Conservation (phyloP, 2,113 vertebrate species). For the Phalacrocorax aristotelis region DNA sequence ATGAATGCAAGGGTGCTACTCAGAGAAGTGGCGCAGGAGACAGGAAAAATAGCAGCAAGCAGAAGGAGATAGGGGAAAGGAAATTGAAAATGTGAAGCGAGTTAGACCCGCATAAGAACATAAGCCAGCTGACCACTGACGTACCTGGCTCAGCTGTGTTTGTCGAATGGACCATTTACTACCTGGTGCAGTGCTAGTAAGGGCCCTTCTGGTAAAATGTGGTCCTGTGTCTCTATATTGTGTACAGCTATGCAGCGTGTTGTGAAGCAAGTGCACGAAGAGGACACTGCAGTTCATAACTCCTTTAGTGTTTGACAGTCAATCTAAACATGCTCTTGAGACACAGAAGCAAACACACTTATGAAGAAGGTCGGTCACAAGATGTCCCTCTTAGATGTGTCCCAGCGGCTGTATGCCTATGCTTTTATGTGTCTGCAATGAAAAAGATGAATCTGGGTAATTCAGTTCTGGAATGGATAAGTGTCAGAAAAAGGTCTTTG, state of each 20-base stretch:
- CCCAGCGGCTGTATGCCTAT: neutral
- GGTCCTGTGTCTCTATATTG: neutral
- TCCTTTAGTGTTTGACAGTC: neutral
- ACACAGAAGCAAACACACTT: neutral
- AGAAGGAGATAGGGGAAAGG: neutral
- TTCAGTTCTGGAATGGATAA: neutral
- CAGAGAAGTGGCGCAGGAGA: neutral
- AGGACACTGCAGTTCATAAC: neutral
- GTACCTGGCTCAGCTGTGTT: fast-evolving
- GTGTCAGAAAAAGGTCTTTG: neutral
- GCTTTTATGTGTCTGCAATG: neutral
- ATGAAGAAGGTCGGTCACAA: neutral
- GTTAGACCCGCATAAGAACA: neutral
- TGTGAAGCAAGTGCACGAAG: neutral
- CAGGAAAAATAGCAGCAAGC: neutral
- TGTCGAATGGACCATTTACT: neutral
- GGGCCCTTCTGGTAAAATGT: neutral
- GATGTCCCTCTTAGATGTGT: neutral
- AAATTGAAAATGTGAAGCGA: neutral
- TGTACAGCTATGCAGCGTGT: neutral
- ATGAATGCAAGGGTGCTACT: neutral
- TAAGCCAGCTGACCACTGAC: neutral
- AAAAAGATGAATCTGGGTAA: neutral
- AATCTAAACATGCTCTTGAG: neutral
- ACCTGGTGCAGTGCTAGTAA: fast-evolving